Evolutionary conservation across 2,113 vertebrate species (phyloP).

Genomic region (Pionites leucogaster): DNA sequence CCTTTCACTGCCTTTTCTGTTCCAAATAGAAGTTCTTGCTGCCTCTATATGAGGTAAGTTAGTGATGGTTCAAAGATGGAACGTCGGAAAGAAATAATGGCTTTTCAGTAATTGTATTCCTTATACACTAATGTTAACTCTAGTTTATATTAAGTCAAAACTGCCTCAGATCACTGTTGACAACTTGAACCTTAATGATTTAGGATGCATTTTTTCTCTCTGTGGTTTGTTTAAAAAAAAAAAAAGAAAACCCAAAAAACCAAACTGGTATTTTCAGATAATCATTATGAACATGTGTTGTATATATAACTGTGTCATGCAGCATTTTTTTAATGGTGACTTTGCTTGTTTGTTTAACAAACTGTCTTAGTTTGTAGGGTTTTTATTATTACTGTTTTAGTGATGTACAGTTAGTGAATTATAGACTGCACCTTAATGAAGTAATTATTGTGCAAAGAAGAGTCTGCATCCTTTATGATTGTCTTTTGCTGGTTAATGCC

Average conservation of each 20-base stretch:
- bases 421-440: not conserved
- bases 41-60: not conserved
- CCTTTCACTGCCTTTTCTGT: not conserved
- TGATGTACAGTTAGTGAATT: not conserved
- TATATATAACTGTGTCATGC: not conserved
- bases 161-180: not conserved
- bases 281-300: not conserved
- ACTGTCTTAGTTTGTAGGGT: not conserved
- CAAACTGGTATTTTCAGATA: not conserved
- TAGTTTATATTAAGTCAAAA: not conserved
- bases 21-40: not conserved
- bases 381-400: not conserved
- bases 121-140: not conserved
- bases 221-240: not conserved
- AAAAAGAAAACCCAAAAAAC: not conserved
- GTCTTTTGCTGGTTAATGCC: not conserved
- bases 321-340: not conserved
- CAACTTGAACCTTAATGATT: not conserved
- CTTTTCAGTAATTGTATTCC: not conserved
- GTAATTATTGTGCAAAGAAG: not conserved
- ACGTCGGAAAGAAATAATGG: not conserved
- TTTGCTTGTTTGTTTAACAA: slow-evolving; percentile 2
- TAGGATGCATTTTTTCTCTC: not conserved
- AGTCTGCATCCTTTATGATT: not conserved
- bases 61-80: not conserved